phyloP scores from a whole-genome alignment of 2,888 invertebrate genomes.

The Gisinianus flammeolus region DNA sequence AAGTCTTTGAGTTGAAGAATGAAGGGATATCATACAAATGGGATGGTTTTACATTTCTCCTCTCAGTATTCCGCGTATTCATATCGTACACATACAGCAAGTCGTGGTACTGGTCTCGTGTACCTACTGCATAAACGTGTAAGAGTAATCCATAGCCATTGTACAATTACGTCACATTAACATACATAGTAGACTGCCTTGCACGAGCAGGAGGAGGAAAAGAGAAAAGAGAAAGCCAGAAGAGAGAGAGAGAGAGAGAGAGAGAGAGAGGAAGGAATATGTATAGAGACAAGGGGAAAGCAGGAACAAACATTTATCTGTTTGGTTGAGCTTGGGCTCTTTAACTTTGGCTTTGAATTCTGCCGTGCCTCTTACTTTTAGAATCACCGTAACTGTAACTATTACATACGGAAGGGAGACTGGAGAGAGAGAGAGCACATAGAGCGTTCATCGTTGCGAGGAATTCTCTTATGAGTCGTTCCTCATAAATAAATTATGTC shows the following conservation, averaged over 20 bases:
- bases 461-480: neutral
- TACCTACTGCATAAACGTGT: too few relatives aligned
- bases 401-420: neutral
- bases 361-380: neutral
- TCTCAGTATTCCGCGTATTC: too few relatives aligned
- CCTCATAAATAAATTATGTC: constrained; percentile 11
- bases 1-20: too few relatives aligned
- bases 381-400: neutral
- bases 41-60: too few relatives aligned
- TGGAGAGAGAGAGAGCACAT: neutral
- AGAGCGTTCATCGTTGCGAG: neutral
- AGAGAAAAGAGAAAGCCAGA: neutral
- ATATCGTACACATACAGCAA: too few relatives aligned
- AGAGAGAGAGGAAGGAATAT: neutral
- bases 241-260: neutral
- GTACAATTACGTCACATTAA: neutral
- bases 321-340: neutral
- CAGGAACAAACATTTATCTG: neutral
- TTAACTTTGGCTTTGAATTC: neutral
- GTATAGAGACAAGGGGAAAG: neutral
- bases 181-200: neutral
- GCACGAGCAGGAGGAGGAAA: neutral
- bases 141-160: too few relatives aligned
- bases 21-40: too few relatives aligned
- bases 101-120: too few relatives aligned